These are phyloP conservation scores for Macrobrachium nipponense DNA, from an alignment of 1,140 invertebrate species.

Conservation along the genomic window DNA sequence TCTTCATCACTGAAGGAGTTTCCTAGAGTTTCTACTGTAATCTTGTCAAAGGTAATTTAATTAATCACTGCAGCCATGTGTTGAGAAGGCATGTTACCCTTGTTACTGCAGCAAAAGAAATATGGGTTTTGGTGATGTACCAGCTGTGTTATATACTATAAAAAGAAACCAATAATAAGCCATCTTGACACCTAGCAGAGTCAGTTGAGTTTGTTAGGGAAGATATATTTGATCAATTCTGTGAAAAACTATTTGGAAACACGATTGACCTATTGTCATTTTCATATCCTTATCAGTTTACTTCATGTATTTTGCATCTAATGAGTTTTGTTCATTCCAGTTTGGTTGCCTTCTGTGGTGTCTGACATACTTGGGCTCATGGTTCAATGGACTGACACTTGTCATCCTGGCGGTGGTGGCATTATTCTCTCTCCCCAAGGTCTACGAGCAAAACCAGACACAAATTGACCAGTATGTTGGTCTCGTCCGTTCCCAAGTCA, in stretches of 20 bases:
- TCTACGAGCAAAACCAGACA: constrained; percentile 97
- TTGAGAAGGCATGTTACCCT: too few relatives aligned
- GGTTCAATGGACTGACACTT: constrained; percentile 98
- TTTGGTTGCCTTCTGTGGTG: constrained; percentile 93
- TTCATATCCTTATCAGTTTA: not conserved
- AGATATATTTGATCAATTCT: too few relatives aligned
- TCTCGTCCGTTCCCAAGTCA: constrained; percentile 86
- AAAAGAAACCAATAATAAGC: too few relatives aligned
- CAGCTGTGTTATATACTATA: not conserved
- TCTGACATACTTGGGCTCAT: constrained; percentile 94
- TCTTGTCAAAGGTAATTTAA: too few relatives aligned
- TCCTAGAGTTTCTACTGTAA: too few relatives aligned
- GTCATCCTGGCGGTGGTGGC: constrained; percentile 92
- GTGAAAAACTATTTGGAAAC: too few relatives aligned
- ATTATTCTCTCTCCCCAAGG: constrained; percentile 95
- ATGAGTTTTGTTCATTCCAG: constrained; percentile 74
- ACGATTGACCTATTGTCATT: too few relatives aligned
- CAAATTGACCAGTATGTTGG: constrained; percentile 84
- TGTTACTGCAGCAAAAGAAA: not conserved
- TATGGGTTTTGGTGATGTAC: not conserved
- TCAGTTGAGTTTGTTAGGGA: too few relatives aligned
- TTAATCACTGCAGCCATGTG: too few relatives aligned
- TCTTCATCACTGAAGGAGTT: too few relatives aligned
- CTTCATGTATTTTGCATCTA: constrained; percentile 2
- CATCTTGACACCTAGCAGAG: too few relatives aligned